Evolutionary conservation across 2,888 invertebrate species (phyloP).

Genomic region (Leptogaster cylindrica): DNA sequence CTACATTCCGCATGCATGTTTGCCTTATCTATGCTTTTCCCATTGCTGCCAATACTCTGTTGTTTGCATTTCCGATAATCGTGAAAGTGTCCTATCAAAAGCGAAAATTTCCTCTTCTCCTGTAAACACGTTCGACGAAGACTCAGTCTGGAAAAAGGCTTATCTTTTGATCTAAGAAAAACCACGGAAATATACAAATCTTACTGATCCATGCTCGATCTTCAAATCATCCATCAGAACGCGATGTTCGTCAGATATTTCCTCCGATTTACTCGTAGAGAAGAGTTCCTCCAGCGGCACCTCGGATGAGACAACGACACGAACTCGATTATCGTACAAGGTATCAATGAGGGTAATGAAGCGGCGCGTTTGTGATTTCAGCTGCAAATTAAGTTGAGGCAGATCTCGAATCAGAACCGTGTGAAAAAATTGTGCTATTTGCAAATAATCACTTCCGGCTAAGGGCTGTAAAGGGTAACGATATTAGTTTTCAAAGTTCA

Average conservation of each 20-base stretch:
- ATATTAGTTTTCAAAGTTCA: conserved; percentile 12
- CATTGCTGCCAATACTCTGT: conserved; percentile 91
- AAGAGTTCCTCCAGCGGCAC: conserved; percentile 80
- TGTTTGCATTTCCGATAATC: conserved; percentile 96
- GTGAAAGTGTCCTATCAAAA: conserved; percentile 90
- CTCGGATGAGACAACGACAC: conserved; percentile 85
- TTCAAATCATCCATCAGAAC: conserved; percentile 95
- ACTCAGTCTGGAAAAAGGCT: conserved; percentile 68
- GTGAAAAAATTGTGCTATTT: conserved; percentile 92
- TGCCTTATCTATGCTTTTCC: conserved; percentile 64
- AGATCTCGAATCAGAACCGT: conserved; percentile 91
- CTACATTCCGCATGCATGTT: too few relatives aligned
- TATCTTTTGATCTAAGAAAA: background rate
- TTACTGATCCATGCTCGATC: conserved; percentile 76
- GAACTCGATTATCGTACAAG: conserved; percentile 90
- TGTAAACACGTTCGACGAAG: conserved; percentile 89
- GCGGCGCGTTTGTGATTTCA: conserved; percentile 87
- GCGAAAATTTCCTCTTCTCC: conserved; percentile 99
- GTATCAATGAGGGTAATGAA: conserved; percentile 98
- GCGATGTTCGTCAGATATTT: conserved; percentile 75
- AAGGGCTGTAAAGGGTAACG: conserved; percentile 80
- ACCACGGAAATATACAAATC: background rate
- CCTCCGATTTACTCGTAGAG: conserved; percentile 62
- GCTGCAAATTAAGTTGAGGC: conserved; percentile 78
- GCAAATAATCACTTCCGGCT: conserved; percentile 94